Conservation (phyloP, 2,797 vertebrate species). For the Hephaestus fuliginosus region DNA sequence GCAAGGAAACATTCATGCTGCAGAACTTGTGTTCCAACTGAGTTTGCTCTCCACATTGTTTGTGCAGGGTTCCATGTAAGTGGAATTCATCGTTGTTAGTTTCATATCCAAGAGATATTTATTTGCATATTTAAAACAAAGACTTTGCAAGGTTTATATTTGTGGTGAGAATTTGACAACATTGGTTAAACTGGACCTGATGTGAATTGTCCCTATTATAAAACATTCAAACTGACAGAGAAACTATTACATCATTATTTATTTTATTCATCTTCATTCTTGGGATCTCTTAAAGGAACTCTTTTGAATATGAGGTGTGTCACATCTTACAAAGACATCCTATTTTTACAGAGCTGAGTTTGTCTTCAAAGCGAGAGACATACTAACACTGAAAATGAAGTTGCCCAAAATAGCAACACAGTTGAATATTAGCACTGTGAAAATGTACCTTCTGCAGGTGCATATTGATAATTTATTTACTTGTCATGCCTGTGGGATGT, state of each 20-base stretch:
- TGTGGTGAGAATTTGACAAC: too few species aligned
- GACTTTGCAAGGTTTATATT: too few species aligned
- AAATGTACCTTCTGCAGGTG: slow-evolving; percentile 53
- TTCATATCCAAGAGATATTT: too few species aligned
- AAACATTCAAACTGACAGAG: neutral
- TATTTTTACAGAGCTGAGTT: slow-evolving; percentile 24
- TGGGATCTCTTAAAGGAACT: slow-evolving; percentile 1
- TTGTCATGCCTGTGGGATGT: slow-evolving; percentile 32
- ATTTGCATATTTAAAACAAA: too few species aligned
- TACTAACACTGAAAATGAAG: slow-evolving; percentile 23
- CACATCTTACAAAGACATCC: slow-evolving; percentile 22
- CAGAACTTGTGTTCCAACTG: too few species aligned
- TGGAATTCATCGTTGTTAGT: too few species aligned
- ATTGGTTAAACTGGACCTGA: neutral
- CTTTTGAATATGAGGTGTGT: slow-evolving; percentile 17
- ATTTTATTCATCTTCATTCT: neutral
- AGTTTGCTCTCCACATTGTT: too few species aligned
- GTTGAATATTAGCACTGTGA: slow-evolving; percentile 36
- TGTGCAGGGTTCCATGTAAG: too few species aligned
- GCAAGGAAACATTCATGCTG: too few species aligned
- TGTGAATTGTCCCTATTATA: neutral
- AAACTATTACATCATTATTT: neutral
- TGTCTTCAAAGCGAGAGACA: slow-evolving; percentile 30
- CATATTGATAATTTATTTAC: slow-evolving; percentile 60
- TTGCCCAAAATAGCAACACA: slow-evolving; percentile 39